These are phyloP conservation scores for Lytechinus pictus DNA, from an alignment of 35 echinoderm and acorn worm genomes.

Conservation along the genomic window DNA sequence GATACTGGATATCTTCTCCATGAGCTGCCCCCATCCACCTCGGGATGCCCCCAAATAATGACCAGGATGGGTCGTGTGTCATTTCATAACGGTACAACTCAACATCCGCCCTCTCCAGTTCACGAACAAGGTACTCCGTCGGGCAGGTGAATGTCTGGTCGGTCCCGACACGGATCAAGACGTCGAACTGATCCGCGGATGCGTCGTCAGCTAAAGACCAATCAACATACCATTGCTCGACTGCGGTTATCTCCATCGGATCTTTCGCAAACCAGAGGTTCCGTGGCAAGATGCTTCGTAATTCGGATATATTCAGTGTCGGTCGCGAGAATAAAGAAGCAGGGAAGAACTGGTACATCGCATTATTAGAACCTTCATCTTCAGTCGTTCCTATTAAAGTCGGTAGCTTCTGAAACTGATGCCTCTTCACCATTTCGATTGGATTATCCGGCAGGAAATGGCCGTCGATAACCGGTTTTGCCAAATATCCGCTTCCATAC, in stretches of 20 bases:
- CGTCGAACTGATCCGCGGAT: slow-evolving; percentile 67
- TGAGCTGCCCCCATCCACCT: slow-evolving; percentile 54
- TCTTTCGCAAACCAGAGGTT: not conserved
- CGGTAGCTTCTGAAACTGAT: slow-evolving; percentile 5
- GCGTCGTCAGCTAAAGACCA: slow-evolving; percentile 75
- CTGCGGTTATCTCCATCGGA: slow-evolving; percentile 20
- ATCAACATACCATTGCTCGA: slow-evolving; percentile 76
- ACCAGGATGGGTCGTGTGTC: slow-evolving; percentile 75
- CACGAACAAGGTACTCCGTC: slow-evolving; percentile 53
- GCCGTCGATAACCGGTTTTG: slow-evolving; percentile 25
- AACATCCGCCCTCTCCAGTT: slow-evolving; percentile 40
- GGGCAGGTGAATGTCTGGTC: slow-evolving; percentile 81
- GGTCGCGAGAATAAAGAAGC: not conserved
- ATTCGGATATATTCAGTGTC: not conserved
- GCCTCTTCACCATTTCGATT: slow-evolving; percentile 7
- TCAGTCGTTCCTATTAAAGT: slow-evolving; percentile 7
- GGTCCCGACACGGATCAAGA: slow-evolving; percentile 55
- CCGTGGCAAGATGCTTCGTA: not conserved
- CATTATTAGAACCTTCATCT: not conserved
- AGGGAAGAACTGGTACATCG: slow-evolving; percentile 33
- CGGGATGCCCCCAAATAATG: not conserved
- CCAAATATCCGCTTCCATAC: not conserved
- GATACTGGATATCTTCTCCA: slow-evolving; percentile 80
- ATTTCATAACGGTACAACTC: slow-evolving; percentile 70
- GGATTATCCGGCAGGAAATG: slow-evolving; percentile 37